A percentile compares a stretch with the other conserved stretches of the same genome.
Evolutionary conservation across 2,797 vertebrate species (phyloP).

Genomic region (Xiphorhynchus erythropygius): DNA sequence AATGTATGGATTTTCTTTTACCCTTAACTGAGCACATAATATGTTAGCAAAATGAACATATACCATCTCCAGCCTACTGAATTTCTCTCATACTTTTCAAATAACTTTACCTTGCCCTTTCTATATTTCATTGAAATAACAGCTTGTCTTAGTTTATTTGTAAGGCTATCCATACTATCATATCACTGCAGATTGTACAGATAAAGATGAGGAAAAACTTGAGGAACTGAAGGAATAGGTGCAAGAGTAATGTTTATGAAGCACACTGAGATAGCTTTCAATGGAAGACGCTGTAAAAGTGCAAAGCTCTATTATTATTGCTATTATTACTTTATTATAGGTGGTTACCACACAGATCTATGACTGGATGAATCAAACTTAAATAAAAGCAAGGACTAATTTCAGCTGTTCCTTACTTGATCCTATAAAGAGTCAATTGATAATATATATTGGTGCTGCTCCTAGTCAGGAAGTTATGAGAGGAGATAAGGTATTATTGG

Average conservation of each 20-base stretch:
- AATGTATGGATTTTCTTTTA: slow-evolving; percentile 51
- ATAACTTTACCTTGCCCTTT: background rate
- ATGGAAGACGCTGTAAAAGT: slow-evolving; percentile 28
- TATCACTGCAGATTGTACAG: background rate
- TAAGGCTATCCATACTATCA: background rate
- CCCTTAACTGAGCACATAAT: slow-evolving; percentile 26
- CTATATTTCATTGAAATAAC: background rate
- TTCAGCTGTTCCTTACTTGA: slow-evolving; percentile 58
- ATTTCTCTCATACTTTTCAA: slow-evolving; percentile 17
- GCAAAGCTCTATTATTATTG: slow-evolving; percentile 24
- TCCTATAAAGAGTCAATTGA: slow-evolving; percentile 59
- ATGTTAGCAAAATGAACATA: slow-evolving; percentile 34
- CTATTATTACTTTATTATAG: slow-evolving; percentile 40
- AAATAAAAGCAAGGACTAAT: slow-evolving; percentile 53
- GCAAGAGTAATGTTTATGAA: slow-evolving; percentile 28
- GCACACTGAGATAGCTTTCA: background rate
- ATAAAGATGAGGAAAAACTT: slow-evolving; percentile 5
- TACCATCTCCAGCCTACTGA: background rate
- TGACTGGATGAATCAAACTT: slow-evolving; percentile 60
- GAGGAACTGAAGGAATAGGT: slow-evolving; percentile 13
- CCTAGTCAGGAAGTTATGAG: slow-evolving; percentile 42
- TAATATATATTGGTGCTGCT: slow-evolving; percentile 58
- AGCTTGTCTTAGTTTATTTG: background rate
- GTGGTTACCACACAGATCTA: slow-evolving; percentile 48
- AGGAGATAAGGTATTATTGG: slow-evolving; percentile 62